These are phyloP conservation scores for Andrena cerasifolii DNA, from an alignment of 1,140 invertebrate genomes.

Conservation along the genomic window DNA sequence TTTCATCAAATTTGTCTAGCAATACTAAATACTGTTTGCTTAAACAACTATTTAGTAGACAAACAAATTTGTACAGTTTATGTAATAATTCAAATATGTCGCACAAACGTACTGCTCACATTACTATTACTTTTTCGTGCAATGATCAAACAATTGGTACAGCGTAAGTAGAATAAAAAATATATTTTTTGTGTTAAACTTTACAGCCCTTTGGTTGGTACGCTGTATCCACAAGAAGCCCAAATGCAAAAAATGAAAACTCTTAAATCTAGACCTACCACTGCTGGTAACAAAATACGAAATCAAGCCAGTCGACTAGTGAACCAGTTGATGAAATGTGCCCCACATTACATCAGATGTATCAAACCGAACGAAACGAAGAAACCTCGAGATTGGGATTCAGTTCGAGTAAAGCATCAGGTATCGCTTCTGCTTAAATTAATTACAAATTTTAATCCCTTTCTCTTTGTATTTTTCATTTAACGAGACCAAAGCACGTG, in stretches of 20 bases:
- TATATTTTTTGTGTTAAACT: slow-evolving; percentile 25
- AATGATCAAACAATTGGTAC: too few species aligned
- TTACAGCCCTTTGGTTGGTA: slow-evolving; percentile 85
- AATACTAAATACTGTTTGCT: too few species aligned
- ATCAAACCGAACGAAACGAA: slow-evolving; percentile 92
- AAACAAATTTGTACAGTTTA: too few species aligned
- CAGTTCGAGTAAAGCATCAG: slow-evolving; percentile 85
- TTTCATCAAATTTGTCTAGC: too few species aligned
- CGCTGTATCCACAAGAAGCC: slow-evolving; percentile 85
- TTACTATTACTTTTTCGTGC: too few species aligned
- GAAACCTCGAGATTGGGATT: slow-evolving; percentile 88
- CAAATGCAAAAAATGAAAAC: slow-evolving; percentile 77
- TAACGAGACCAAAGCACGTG: too few species aligned
- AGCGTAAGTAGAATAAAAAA: too few species aligned
- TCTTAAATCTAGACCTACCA: slow-evolving; percentile 86
- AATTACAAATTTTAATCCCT: neutral
- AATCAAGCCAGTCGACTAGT: slow-evolving; percentile 89
- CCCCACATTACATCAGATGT: slow-evolving; percentile 89
- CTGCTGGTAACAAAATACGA: slow-evolving; percentile 89
- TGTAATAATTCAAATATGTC: too few species aligned
- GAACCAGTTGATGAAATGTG: slow-evolving; percentile 87
- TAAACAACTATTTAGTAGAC: too few species aligned
- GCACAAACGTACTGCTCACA: neutral
- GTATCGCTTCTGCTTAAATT: slow-evolving; percentile 28
- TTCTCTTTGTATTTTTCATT: neutral